These are phyloP conservation scores for Oenanthe oenanthe DNA, from an alignment of 2,113 vertebrate genomes.

Conservation along the genomic window DNA sequence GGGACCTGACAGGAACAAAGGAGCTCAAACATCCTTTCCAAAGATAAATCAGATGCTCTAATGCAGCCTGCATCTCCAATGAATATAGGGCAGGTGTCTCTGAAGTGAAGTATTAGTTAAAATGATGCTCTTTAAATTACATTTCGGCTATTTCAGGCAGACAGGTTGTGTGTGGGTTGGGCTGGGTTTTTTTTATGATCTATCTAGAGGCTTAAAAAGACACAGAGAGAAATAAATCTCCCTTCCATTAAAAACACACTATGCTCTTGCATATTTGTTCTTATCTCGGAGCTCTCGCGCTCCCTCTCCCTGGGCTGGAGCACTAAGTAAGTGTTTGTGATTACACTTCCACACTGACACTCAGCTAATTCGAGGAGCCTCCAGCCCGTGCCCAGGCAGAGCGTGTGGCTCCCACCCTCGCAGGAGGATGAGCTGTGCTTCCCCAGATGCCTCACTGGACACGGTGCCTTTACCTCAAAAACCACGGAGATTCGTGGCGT, in stretches of 20 bases:
- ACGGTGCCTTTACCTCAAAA: not conserved
- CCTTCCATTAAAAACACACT: conserved; percentile 73
- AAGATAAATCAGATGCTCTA: conserved; percentile 69
- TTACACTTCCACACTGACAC: conserved; percentile 32
- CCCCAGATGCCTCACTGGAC: not conserved
- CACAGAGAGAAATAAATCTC: conserved; percentile 76
- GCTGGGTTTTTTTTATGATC: conserved; percentile 64
- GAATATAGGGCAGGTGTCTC: conserved; percentile 74
- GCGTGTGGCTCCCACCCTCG: not conserved
- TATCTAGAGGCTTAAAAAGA: conserved; percentile 77
- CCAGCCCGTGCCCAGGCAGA: not conserved
- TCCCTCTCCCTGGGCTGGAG: not conserved
- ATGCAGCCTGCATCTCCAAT: conserved; percentile 58
- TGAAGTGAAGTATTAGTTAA: conserved; percentile 74
- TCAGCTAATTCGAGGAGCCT: conserved; percentile 24
- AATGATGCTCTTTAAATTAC: conserved; percentile 78
- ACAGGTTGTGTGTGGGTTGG: conserved; percentile 66
- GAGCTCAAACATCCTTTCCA: conserved; percentile 16
- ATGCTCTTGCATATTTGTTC: conserved; percentile 69
- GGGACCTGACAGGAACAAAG: conserved; percentile 31
- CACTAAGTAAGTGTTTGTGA: conserved; percentile 61
- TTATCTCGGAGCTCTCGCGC: conserved; percentile 31
- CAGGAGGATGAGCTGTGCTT: not conserved
- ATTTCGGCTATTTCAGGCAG: conserved; percentile 71
- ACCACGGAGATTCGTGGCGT: fast-evolving